A percentile compares a stretch with the other conserved stretches of the same genome.
These are phyloP conservation scores for Mus musculus DNA, from an alignment of 2,113 vertebrate species.

Conservation along the genomic window GRCm39 chr19:25662001-25662500, in stretches of 20 bases:
- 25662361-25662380: background rate
- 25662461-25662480: background rate
- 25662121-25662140: background rate
- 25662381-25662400: background rate
- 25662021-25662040: background rate
- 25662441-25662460: background rate
- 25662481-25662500: background rate
- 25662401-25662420: background rate
- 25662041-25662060: slow-evolving; percentile 16
- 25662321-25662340: background rate
- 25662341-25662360: background rate
- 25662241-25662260: background rate
- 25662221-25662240: background rate
- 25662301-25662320: background rate
- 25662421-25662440: background rate
- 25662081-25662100: slow-evolving; percentile 19
- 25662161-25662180: background rate
- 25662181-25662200: background rate
- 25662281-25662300: background rate
- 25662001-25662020: no score
- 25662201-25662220: background rate
- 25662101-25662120: background rate
- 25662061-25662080: slow-evolving; percentile 9
- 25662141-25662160: background rate
- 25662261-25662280: background rate